Evolutionary conservation across 2,113 vertebrate species (phyloP).

Genomic region (Sinocyclocheilus anshuiensis): DNA sequence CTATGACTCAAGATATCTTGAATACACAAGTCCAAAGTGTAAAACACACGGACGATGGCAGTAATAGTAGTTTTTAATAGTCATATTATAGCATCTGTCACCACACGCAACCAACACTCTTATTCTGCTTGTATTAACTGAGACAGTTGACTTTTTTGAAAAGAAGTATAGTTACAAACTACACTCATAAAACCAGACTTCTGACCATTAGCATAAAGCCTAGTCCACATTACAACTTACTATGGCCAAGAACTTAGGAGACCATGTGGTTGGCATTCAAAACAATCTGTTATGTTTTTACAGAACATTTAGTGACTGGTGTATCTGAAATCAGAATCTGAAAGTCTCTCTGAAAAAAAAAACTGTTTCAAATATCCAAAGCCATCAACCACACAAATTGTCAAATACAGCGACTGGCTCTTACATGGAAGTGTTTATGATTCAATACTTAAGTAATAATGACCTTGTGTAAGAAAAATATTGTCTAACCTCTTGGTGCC

Average conservation of each 20-base stretch:
- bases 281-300: no score
- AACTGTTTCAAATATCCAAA: no score
- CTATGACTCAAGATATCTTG: not conserved
- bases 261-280: no score
- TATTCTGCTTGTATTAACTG: not conserved
- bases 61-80: not conserved
- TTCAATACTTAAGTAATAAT: not conserved
- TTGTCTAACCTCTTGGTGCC: slow-evolving; percentile 89
- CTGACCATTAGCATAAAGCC: no score
- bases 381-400: no score
- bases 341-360: no score
- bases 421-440: not conserved
- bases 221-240: no score
- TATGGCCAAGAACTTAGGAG: no score
- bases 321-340: no score
- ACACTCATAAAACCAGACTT: no score
- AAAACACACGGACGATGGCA: not conserved
- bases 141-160: not conserved
- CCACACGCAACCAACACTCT: not conserved
- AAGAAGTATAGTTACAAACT: no score
- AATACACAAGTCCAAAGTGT: not conserved
- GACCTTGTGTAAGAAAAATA: not conserved
- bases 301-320: no score
- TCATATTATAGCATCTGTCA: slow-evolving; percentile 24
- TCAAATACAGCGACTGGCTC: not conserved